Evolutionary conservation across 2,797 vertebrate genomes (phyloP).

Genomic region (Tragopan temminckii): DNA sequence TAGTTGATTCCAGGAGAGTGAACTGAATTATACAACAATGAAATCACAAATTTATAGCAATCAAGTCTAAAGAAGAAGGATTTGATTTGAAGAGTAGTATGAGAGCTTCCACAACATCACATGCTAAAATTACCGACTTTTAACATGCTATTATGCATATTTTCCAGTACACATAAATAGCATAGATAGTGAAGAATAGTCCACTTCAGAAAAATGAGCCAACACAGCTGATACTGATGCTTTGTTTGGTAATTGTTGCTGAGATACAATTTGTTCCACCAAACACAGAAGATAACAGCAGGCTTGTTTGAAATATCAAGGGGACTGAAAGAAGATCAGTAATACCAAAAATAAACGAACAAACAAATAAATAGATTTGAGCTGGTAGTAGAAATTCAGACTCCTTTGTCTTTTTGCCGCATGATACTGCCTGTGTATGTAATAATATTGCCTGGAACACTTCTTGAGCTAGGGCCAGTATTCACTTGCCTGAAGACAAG

Average conservation of each 20-base stretch:
- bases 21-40: background rate
- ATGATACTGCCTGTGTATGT: background rate
- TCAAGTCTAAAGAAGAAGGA: conserved; percentile 7
- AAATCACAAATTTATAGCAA: background rate
- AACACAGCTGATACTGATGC: conserved; percentile 52
- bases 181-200: background rate
- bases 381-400: background rate
- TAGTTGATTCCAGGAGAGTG: background rate
- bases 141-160: conserved; percentile 25
- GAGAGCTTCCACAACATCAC: conserved; percentile 12
- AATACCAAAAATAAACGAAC: background rate
- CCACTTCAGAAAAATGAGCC: conserved; percentile 57
- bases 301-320: background rate
- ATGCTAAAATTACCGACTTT: conserved; percentile 41
- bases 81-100: conserved; percentile 20
- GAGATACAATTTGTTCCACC: conserved; percentile 55
- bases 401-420: background rate
- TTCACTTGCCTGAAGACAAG: background rate
- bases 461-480: background rate
- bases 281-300: conserved; percentile 46
- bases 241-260: conserved; percentile 68
- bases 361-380: background rate
- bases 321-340: conserved; percentile 9
- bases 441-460: background rate
- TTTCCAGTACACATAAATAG: conserved; percentile 63